Conservation (phyloP, 2,797 vertebrate species). For the Babyrousa celebensis region DNA sequence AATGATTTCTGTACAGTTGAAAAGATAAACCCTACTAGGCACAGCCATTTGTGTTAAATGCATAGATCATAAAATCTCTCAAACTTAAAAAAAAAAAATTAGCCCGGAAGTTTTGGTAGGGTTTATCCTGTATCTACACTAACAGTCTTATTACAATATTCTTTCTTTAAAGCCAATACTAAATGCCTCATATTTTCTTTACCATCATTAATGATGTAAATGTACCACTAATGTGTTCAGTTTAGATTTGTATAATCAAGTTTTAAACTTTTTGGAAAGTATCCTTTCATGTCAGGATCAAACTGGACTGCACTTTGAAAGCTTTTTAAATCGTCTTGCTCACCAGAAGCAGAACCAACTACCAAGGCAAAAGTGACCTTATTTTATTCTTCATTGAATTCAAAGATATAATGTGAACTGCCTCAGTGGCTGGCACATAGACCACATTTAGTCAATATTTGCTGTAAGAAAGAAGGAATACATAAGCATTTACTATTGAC, state of each 20-base stretch:
- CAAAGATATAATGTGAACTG: not conserved
- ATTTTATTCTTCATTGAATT: constrained; percentile 44
- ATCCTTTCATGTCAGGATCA: not conserved
- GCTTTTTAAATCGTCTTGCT: not conserved
- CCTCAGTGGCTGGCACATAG: not conserved
- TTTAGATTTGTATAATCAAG: not conserved
- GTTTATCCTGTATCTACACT: not conserved
- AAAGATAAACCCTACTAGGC: not conserved
- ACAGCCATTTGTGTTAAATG: not conserved
- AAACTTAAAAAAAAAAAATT: not conserved
- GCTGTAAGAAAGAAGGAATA: not conserved
- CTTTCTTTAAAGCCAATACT: not conserved
- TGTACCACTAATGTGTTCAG: not conserved
- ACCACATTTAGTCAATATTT: not conserved
- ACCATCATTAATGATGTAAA: not conserved
- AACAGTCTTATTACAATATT: not conserved
- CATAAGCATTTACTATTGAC: not conserved
- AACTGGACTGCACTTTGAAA: constrained; percentile 2
- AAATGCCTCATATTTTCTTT: not conserved
- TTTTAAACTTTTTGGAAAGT: not conserved
- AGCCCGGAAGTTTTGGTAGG: not conserved
- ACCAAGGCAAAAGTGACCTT: not conserved
- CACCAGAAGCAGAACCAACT: constrained; percentile 9
- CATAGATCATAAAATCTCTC: not conserved
- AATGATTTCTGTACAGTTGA: not conserved